Percentiles rank a stretch among this genome's conserved stretches.
Evolutionary conservation across 1,140 invertebrate genomes (phyloP).

Genomic region (Mya arenaria): DNA sequence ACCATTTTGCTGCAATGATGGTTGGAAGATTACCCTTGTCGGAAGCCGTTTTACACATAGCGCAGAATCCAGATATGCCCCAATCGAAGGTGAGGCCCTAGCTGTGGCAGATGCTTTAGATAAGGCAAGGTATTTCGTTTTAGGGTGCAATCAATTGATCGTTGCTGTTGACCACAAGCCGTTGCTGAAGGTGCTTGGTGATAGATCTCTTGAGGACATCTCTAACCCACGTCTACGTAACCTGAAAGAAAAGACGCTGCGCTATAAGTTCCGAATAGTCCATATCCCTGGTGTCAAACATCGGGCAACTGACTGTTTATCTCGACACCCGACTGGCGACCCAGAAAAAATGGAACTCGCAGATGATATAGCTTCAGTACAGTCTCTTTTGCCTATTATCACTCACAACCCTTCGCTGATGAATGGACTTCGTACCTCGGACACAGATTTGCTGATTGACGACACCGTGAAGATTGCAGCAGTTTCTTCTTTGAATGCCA

Average conservation of each 20-base stretch:
- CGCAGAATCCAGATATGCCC: constrained; percentile 66
- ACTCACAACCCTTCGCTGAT: not conserved
- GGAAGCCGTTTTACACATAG: constrained; percentile 65
- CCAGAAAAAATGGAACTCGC: constrained; percentile 1
- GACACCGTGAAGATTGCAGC: too few relatives aligned
- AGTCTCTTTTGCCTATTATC: not conserved
- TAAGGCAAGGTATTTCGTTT: constrained; percentile 57
- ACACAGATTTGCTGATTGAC: not conserved
- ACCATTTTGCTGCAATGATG: constrained; percentile 56
- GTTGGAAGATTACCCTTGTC: constrained; percentile 62
- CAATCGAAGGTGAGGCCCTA: constrained; percentile 65
- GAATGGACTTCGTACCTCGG: not conserved
- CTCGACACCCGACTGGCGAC: constrained; percentile 48
- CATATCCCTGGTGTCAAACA: constrained; percentile 48
- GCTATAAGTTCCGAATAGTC: constrained; percentile 53
- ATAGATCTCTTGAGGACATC: constrained; percentile 57
- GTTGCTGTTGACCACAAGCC: constrained; percentile 63
- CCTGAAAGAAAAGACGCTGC: constrained; percentile 57
- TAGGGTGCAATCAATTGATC: constrained; percentile 62
- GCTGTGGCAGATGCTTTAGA: constrained; percentile 64
- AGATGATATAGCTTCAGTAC: constrained; percentile 22
- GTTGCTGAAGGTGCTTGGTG: constrained; percentile 52
- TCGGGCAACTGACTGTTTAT: constrained; percentile 36
- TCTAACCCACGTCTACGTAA: constrained; percentile 54
- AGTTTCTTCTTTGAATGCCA: not conserved